A percentile compares a stretch with the other conserved stretches of the same genome.
phyloP scores from a whole-genome alignment of 2,888 invertebrate species.

The Eilema griseolum region DNA sequence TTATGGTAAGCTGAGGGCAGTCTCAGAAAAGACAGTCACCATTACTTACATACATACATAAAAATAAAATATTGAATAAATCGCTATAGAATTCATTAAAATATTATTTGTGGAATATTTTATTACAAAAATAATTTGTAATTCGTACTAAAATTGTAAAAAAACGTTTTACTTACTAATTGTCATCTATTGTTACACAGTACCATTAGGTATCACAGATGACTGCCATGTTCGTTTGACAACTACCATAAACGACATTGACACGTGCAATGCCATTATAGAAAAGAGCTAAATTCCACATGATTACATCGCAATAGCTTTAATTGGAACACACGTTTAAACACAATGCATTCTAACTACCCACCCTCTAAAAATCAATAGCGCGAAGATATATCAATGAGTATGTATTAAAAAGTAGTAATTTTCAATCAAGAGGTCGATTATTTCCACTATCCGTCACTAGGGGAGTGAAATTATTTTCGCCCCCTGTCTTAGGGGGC shows the following conservation, averaged over 20 bases:
- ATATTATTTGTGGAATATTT: too few species aligned
- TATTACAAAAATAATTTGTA: too few species aligned
- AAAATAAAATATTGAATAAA: too few species aligned
- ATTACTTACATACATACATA: too few species aligned
- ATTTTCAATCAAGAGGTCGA: constrained; percentile 65
- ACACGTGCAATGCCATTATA: constrained; percentile 12
- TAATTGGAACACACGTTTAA: constrained; percentile 30
- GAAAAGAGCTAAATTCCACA: constrained; percentile 33
- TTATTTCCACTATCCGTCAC: constrained; percentile 60
- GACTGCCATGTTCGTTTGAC: neutral
- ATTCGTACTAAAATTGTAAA: too few species aligned
- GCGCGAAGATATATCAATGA: constrained; percentile 18
- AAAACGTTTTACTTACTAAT: too few species aligned
- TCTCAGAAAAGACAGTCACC: too few species aligned
- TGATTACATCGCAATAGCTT: constrained; percentile 38
- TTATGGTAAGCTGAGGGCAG: too few species aligned
- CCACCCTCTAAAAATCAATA: constrained; percentile 17
- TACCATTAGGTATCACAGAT: neutral
- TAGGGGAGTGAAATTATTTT: constrained; percentile 43
- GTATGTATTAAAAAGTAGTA: constrained; percentile 50
- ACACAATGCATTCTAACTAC: constrained; percentile 23
- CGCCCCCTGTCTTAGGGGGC: constrained; percentile 39
- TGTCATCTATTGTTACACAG: too few species aligned
- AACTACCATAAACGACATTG: neutral
- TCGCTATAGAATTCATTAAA: too few species aligned